Evolutionary conservation across 2,113 vertebrate genomes (phyloP).

Genomic region (Cavia aperea): DNA sequence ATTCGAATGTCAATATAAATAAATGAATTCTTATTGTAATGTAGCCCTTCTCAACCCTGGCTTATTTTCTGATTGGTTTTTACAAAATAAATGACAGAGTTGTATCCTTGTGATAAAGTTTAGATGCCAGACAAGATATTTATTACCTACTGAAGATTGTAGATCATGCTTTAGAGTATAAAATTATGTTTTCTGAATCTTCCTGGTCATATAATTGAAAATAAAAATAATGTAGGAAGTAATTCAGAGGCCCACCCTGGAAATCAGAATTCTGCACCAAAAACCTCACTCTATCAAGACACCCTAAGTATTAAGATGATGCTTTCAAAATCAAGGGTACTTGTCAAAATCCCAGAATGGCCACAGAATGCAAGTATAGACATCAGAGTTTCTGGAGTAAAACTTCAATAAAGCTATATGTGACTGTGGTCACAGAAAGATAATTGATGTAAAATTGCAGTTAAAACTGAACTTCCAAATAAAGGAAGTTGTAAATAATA

Average conservation of each 20-base stretch:
- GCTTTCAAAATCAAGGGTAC: not conserved
- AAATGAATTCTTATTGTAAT: not conserved
- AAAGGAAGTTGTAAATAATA: not conserved
- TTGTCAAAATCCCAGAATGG: not conserved
- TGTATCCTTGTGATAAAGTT: not conserved
- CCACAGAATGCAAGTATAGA: not conserved
- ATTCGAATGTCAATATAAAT: not conserved
- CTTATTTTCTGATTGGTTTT: not conserved
- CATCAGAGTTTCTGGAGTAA: not conserved
- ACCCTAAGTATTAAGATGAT: not conserved
- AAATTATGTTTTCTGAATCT: not conserved
- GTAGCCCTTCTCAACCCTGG: not conserved
- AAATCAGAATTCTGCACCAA: not conserved
- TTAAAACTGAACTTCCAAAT: not conserved
- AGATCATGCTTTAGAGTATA: not conserved
- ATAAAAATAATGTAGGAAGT: not conserved
- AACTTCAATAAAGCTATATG: not conserved
- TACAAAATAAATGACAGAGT: not conserved
- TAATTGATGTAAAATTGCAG: not conserved
- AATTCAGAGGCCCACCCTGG: not conserved
- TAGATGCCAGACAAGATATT: not conserved
- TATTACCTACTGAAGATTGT: not conserved
- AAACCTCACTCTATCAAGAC: not conserved
- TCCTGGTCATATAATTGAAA: not conserved
- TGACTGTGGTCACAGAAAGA: not conserved